Base-by-base conservation (phyloP, 2,888 invertebrate genomes). In the Ennomos fuscantarius region DNA sequence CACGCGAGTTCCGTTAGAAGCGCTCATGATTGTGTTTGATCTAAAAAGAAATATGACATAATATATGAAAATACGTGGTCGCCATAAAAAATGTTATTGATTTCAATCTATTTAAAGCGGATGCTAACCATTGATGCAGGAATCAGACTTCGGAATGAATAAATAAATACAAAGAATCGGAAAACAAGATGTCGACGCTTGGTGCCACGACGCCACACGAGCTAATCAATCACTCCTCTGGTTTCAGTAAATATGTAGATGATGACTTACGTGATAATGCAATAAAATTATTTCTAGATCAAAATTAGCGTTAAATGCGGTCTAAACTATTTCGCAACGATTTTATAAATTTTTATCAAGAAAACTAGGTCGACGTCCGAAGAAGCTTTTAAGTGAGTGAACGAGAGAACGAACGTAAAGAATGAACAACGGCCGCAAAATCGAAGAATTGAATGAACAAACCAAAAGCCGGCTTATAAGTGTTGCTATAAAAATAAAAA, bases 1-100 rank as follows among this genome's bases (percentile, higher is more conserved):
- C 69, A 97, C 97, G 83, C 97, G 94, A 73, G 97, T 96, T 77
- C 95, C 91, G 76, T 88, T 86, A 68, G 86, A 86, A 68, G 86
- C 86, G 78, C 91, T 89, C 91, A 91, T 92, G 79, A 74, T 78
- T 79, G 73, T 73, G 60, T 63, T 42, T 56, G 44, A 61, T 61
- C 73, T 79, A 74, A 53, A 58, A 58, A 74, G 74, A 70, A 80
- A 72, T 64, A 68, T 51, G 41, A 53, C 49, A 54, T 50, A 36
- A 59, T 54, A 45, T 49, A 50, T 53, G 49, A 45, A 53, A 49
- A 49, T 49, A 49, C 11, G 41, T 41, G n/a, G 34, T 32, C 47
- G 11, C 34, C 12, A 48, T 47, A 42, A 24, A 43, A 3, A 52
- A 52, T 31, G 24, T 40, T 46, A 50, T 52, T 56, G 45, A 61